phyloP scores from a whole-genome alignment of 2,113 vertebrate species.

The Apteryx owenii region DNA sequence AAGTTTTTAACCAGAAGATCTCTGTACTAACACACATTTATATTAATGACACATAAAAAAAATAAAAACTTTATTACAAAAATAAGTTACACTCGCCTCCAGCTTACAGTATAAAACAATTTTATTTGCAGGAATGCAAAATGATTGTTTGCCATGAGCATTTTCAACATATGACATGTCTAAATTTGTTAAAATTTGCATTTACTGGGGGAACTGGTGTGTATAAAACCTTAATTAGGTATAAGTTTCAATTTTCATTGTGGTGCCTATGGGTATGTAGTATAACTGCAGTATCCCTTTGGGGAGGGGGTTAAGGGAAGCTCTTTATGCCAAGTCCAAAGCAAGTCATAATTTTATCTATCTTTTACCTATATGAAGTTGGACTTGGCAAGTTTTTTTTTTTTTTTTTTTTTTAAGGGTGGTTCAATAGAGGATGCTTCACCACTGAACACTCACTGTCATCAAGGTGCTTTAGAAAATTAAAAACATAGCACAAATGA shows the following conservation, averaged over 20 bases:
- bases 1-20: slow-evolving; percentile 85
- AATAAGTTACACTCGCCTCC: slow-evolving; percentile 99
- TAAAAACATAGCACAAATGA: slow-evolving; percentile 86
- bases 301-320: slow-evolving; percentile 79
- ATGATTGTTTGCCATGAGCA: slow-evolving; percentile 98
- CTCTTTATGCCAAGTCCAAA: slow-evolving; percentile 78
- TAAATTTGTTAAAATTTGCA: slow-evolving; percentile 91
- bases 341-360: slow-evolving; percentile 72
- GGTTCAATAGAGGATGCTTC: slow-evolving; percentile 86
- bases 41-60: slow-evolving; percentile 92
- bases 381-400: slow-evolving; percentile 72
- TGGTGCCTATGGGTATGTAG: slow-evolving; percentile 87
- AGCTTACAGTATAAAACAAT: slow-evolving; percentile 99
- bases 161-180: slow-evolving; percentile 98
- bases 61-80: slow-evolving; percentile 99
- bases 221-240: slow-evolving; percentile 86
- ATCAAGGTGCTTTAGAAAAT: slow-evolving; percentile 89
- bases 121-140: slow-evolving; percentile 99
- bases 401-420: slow-evolving; percentile 63
- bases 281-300: slow-evolving; percentile 89
- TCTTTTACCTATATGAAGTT: slow-evolving; percentile 75
- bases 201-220: slow-evolving; percentile 88
- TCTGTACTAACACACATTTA: slow-evolving; percentile 89
- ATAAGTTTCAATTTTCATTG: slow-evolving; percentile 83
- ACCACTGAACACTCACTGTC: slow-evolving; percentile 87